Percentiles rank a stretch among this genome's conserved stretches.
These are phyloP conservation scores for Eretmocerus hayati DNA, from an alignment of 2,888 invertebrate species.

Conservation along the genomic window DNA sequence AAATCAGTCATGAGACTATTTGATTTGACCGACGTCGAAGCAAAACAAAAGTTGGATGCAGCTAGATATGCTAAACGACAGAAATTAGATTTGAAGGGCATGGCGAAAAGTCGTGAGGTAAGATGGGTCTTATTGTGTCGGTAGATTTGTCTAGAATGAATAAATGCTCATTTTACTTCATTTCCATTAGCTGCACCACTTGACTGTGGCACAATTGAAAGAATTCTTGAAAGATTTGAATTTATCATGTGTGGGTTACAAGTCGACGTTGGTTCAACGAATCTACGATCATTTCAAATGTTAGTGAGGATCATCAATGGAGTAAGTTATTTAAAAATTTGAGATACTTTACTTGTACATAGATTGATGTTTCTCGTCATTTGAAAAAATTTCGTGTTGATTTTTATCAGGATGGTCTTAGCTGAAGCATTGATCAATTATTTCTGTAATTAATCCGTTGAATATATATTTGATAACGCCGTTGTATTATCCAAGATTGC, in stretches of 20 bases:
- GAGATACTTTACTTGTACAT: too few relatives aligned
- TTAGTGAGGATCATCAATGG: background rate
- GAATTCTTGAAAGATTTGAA: slow-evolving; percentile 1
- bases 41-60: background rate
- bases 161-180: slow-evolving; percentile 1
- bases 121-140: background rate
- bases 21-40: background rate
- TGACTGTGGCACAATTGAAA: slow-evolving; percentile 10
- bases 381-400: too few relatives aligned
- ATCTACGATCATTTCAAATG: slow-evolving; percentile 2
- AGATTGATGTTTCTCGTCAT: too few relatives aligned
- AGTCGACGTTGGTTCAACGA: slow-evolving; percentile 8
- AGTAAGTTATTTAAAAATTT: too few relatives aligned
- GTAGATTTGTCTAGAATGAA: background rate
- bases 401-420: too few relatives aligned
- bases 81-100: slow-evolving; percentile 3
- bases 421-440: too few relatives aligned
- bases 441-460: too few relatives aligned
- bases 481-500: background rate
- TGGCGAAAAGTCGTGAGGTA: slow-evolving; percentile 8
- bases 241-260: slow-evolving; percentile 10
- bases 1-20: background rate
- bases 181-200: slow-evolving; percentile 5
- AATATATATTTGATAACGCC: background rate
- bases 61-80: background rate